Evolutionary conservation across 1,140 invertebrate species (phyloP).

Genomic region (Calliopsis andreniformis): DNA sequence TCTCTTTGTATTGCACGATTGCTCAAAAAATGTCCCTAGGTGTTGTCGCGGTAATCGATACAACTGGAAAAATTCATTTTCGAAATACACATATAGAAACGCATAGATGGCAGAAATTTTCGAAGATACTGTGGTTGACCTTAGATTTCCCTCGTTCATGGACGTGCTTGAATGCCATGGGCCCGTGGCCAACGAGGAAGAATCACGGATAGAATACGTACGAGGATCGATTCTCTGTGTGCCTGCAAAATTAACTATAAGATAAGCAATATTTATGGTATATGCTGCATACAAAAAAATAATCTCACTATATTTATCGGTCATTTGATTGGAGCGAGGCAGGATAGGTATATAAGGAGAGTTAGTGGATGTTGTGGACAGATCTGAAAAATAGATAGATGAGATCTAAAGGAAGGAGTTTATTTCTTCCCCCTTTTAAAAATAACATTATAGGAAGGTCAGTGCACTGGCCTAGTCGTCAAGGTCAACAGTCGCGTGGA

Average conservation of each 20-base stretch:
- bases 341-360: too few relatives aligned
- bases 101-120: constrained; percentile 1
- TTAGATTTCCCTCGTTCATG: constrained; percentile 45
- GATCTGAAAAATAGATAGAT: too few relatives aligned
- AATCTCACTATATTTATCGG: background rate
- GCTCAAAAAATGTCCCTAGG: too few relatives aligned
- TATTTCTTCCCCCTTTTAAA: background rate
- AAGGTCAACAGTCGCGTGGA: constrained; percentile 33
- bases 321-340: too few relatives aligned
- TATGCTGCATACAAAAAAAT: background rate
- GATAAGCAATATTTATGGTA: constrained; percentile 32
- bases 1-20: too few relatives aligned
- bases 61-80: constrained; percentile 5
- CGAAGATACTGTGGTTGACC: constrained; percentile 14
- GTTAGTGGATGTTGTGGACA: too few relatives aligned
- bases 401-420: too few relatives aligned
- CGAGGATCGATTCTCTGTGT: constrained; percentile 29
- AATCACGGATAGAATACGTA: constrained; percentile 54
- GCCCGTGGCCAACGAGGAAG: constrained; percentile 58
- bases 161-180: constrained; percentile 31
- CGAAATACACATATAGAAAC: too few relatives aligned
- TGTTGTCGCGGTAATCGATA: too few relatives aligned
- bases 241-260: constrained; percentile 33
- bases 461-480: constrained; percentile 52
- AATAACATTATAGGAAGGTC: constrained; percentile 32